Evolutionary conservation across 2,113 vertebrate genomes (phyloP).

Genomic region (Notechis scutatus): DNA sequence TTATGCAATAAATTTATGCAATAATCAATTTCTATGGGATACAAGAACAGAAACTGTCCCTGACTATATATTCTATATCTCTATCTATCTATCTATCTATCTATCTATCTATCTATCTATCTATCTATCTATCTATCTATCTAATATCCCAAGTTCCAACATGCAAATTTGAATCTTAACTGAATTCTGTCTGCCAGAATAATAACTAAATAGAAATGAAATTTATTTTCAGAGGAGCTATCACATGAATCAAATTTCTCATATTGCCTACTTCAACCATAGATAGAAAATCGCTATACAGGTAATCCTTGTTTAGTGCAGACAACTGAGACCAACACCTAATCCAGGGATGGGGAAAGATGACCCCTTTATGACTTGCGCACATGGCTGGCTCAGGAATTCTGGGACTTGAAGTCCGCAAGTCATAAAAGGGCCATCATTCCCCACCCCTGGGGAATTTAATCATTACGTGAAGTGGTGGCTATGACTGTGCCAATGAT

Average conservation of each 20-base stretch:
- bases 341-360: background rate
- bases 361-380: no score
- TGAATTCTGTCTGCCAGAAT: background rate
- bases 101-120: no score
- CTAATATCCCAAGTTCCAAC: background rate
- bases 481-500: background rate
- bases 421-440: no score
- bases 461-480: background rate
- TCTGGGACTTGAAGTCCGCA: no score
- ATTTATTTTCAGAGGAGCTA: background rate
- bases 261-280: background rate
- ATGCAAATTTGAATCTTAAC: background rate
- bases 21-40: constrained; percentile 29
- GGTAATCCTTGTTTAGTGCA: background rate
- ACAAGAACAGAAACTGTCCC: background rate
- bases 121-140: no score
- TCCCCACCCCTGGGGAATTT: no score
- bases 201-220: background rate
- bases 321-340: background rate
- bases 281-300: background rate
- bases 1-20: background rate
- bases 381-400: no score
- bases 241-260: background rate
- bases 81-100: rapidly evolving
- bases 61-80: background rate